Evolutionary conservation across 2,797 vertebrate genomes (phyloP), one percentile per base, ranked within the genome.

Genomic region (Scolopax rusticola): DNA sequence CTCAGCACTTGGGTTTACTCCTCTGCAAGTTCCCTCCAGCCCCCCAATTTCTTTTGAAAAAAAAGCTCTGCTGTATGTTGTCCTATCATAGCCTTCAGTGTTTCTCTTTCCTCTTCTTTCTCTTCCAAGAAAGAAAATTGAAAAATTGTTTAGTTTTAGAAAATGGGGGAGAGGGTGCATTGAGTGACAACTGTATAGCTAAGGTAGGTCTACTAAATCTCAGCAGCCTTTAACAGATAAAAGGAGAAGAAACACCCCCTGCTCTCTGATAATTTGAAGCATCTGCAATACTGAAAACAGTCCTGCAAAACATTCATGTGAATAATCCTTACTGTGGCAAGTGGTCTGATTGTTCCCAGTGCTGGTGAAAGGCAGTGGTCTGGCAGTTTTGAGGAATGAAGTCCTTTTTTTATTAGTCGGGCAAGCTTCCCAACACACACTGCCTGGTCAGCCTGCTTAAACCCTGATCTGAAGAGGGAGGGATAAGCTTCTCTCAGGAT

Each of bases 401-500:
- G 85, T 86, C 68, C 30, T 89, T 85, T 92, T 84, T 73, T 84
- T 63, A 69, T 93, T 89, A 95, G 74, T 73, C 0, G 47, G 93
- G 93, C 94, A 96, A 63, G 82, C 75, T 95, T 97, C 94, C 94
- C 94, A 94, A 84, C 69, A 63, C 84, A 65, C 85, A 57, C 16
- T 70, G 94, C 94, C 91, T 90, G 94, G 91, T 94, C 96, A 95
- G 76, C 48, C 73, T 88, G 89, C 85, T 88, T 94, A 94, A 95
- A 69, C 61, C 80, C 84, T 7, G 33, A 80, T 87, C 75, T 90
- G 91, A 73, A 65, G 91, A 92, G 89, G 24, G 63, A 92, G 59
- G 82, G 91, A 95, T 92, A 95, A 91, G 79, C 89, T 92, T 88
- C 76, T 90, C 76, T 61, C 8, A 3, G 92, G 89, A 57, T 89